Evolutionary conservation across 2,797 vertebrate genomes (phyloP).

Genomic region (Scyliorhinus canicula): DNA sequence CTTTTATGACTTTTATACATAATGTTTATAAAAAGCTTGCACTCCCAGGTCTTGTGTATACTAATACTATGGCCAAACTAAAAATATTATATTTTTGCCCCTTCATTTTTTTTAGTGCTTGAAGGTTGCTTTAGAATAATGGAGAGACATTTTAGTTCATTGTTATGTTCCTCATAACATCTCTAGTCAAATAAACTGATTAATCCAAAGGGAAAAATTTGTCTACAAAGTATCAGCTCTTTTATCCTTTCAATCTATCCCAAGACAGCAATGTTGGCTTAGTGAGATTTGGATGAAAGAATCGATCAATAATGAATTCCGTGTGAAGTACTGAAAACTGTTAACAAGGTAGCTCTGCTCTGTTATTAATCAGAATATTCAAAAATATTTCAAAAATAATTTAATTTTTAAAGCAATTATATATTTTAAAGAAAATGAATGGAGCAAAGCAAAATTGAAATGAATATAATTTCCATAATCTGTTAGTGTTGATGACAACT

Average conservation of each 20-base stretch:
- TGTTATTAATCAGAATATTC: not conserved
- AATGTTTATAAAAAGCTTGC: not conserved
- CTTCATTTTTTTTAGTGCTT: not conserved
- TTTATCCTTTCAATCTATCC: slow-evolving; percentile 10
- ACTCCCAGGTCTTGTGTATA: not conserved
- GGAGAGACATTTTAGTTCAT: not conserved
- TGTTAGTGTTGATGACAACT: not conserved
- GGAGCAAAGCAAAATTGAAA: not conserved
- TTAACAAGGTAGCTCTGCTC: not conserved
- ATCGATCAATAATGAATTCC: not conserved
- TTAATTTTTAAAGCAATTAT: not conserved
- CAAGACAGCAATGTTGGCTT: not conserved
- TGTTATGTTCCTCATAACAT: not conserved
- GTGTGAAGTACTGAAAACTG: not conserved
- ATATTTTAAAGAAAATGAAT: slow-evolving; percentile 5
- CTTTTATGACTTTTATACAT: too few relatives aligned
- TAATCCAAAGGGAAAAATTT: not conserved
- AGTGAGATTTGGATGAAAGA: not conserved
- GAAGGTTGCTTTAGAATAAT: not conserved
- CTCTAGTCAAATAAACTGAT: slow-evolving; percentile 20
- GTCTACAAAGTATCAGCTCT: not conserved
- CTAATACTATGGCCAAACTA: not conserved
- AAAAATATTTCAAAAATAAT: not conserved
- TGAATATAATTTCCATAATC: not conserved
- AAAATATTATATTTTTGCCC: not conserved